Base-by-base conservation (phyloP, 1,140 invertebrate genomes). In the Acromyrmex echinatior region DNA sequence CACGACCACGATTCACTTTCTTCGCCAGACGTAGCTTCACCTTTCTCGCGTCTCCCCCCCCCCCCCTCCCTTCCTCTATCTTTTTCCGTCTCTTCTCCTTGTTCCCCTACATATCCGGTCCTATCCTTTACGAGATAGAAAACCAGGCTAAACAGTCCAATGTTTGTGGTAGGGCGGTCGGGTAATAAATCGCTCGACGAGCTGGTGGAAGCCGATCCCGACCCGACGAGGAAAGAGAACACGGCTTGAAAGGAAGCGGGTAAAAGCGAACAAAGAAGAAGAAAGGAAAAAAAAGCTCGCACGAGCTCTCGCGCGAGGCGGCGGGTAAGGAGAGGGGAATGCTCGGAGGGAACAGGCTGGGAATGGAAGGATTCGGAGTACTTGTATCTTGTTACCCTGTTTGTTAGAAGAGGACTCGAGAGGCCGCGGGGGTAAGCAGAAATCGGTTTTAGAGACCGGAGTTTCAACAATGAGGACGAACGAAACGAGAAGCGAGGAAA, bases 341-440 rank as follows among this genome's bases (percentile, higher is more conserved):
- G 16, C 71, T n/a, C 45, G 63, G 56, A 68, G 58, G 45, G 56
- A 84, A 81, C 39, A 49, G 56, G 78, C 66, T 70, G 25, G 56
- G 66, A 25, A 56, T 21, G 65, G 63, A 77, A 49, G 45, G 87
- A 70, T 91, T 87, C 88, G 60, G 77, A 91, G 88, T 90, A 91
- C 90, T 91, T 91, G 90, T 91, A 91, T 91, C 90, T 90, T 91
- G 90, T 91, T 91, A 91, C 89, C 90, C 90, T 90, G 90, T 91
- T 91, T 91, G 89, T 91, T 90, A 91, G 74, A 79, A 60, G 63
- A 81, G 51, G 79, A 68, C 68, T 49, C 62, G 45, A 58, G 76
- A 45, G 81, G 86, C 71, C 39, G 35, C 39, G 49, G 78, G 62
- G 31, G 73, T 76, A 85, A 76, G 56, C 56, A 66, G 49, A 85